These are phyloP conservation scores for Oikopleura dioica DNA, from an alignment of 23 tunicate genomes.

Conservation along the genomic window DNA sequence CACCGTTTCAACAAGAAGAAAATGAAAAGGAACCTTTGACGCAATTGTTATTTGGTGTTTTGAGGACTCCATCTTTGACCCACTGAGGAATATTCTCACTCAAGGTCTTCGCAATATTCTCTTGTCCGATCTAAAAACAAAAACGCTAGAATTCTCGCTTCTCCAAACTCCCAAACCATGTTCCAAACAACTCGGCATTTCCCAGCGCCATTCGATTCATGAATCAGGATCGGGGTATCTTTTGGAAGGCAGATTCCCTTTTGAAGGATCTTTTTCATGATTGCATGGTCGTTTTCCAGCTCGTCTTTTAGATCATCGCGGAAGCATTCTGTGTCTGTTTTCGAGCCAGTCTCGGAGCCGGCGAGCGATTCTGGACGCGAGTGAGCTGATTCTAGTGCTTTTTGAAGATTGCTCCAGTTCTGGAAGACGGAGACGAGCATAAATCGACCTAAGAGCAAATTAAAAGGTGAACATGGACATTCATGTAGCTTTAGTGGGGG, in stretches of 20 bases:
- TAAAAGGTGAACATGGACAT: not conserved
- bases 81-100: slow-evolving; percentile 55
- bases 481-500: not conserved
- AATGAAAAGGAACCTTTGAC: not conserved
- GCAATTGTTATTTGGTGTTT: not conserved
- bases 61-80: slow-evolving; percentile 27
- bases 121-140: slow-evolving; percentile 12
- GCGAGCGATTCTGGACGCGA: not conserved
- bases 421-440: not conserved
- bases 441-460: not conserved
- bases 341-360: not conserved
- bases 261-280: not conserved
- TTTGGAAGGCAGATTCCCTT: slow-evolving; percentile 1
- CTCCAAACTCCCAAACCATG: slow-evolving; percentile 30
- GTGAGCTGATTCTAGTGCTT: slow-evolving; percentile 1
- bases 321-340: not conserved
- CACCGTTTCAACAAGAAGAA: no score
- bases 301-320: slow-evolving; percentile 12
- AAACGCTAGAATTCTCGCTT: no score
- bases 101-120: slow-evolving; percentile 28
- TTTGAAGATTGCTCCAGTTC: not conserved
- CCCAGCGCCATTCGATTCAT: not conserved
- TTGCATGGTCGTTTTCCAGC: not conserved
- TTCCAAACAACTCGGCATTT: not conserved
- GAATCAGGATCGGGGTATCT: not conserved